phyloP scores from a whole-genome alignment of 2,797 vertebrate species.

The Octomys mimax region DNA sequence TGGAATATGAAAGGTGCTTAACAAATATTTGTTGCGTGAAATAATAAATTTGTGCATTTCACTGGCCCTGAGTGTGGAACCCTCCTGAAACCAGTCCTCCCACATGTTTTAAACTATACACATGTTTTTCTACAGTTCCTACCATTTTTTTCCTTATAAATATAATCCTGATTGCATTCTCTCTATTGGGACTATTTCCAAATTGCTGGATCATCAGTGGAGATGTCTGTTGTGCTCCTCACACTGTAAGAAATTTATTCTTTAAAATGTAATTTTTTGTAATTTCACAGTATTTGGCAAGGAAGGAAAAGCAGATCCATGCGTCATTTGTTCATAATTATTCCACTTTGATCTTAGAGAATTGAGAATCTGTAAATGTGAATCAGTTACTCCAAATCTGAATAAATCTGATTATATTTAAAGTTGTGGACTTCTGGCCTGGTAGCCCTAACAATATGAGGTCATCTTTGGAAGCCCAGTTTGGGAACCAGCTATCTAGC shows the following conservation, averaged over 20 bases:
- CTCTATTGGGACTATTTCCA: constrained; percentile 22
- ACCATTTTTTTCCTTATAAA: neutral
- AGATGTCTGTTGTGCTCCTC: neutral
- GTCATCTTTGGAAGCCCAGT: neutral
- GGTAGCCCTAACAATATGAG: neutral
- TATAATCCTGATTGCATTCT: constrained; percentile 9
- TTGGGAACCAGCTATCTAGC: constrained; percentile 14
- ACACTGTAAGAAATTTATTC: neutral
- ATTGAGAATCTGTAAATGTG: neutral
- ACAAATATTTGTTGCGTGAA: neutral
- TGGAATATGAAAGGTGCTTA: neutral
- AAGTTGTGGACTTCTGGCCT: neutral
- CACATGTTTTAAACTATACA: neutral
- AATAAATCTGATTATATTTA: neutral
- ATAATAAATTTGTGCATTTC: neutral
- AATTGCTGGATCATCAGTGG: neutral
- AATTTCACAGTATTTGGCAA: constrained; percentile 16
- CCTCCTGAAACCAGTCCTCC: neutral
- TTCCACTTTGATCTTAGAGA: constrained; percentile 8
- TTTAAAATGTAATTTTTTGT: neutral
- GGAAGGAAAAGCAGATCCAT: neutral
- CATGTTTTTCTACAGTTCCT: neutral
- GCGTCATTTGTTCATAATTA: neutral
- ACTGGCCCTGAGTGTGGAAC: neutral
- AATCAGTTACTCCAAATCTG: neutral